These are phyloP conservation scores for Sturnus vulgaris DNA, from an alignment of 2,113 vertebrate genomes.

Conservation along the genomic window DNA sequence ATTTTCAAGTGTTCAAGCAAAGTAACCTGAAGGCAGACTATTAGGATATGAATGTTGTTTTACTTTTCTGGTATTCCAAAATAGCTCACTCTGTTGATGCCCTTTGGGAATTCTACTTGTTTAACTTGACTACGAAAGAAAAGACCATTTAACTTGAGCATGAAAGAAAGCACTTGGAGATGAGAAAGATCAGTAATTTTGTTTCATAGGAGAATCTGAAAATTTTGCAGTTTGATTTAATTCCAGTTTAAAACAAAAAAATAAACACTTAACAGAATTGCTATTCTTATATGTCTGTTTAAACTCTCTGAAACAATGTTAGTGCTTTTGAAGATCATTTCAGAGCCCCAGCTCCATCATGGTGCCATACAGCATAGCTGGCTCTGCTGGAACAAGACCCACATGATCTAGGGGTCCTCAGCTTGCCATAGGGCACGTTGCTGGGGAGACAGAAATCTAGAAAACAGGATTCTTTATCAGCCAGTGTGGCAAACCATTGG, in stretches of 20 bases:
- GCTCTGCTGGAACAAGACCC: not conserved
- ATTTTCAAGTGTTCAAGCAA: not conserved
- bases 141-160: not conserved
- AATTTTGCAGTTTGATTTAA: not conserved
- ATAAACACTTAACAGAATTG: not conserved
- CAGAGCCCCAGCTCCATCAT: not conserved
- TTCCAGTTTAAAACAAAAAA: not conserved
- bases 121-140: not conserved
- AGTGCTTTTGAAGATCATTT: not conserved
- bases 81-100: not conserved
- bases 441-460: not conserved
- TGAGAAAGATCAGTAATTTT: not conserved
- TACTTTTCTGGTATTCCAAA: not conserved
- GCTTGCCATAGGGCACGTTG: not conserved
- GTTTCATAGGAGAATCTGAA: not conserved
- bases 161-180: not conserved
- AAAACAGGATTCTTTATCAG: not conserved
- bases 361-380: accelerated
- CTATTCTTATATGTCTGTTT: not conserved
- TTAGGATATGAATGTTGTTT: not conserved
- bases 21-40: not conserved
- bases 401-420: not conserved
- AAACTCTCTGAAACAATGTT: not conserved
- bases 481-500: accelerated
- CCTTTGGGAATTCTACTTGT: not conserved